A percentile compares a stretch with the other conserved stretches of the same genome.
These are phyloP conservation scores for Thalassaphorura encarpata DNA, from an alignment of 1,140 invertebrate genomes.

Conservation along the genomic window DNA sequence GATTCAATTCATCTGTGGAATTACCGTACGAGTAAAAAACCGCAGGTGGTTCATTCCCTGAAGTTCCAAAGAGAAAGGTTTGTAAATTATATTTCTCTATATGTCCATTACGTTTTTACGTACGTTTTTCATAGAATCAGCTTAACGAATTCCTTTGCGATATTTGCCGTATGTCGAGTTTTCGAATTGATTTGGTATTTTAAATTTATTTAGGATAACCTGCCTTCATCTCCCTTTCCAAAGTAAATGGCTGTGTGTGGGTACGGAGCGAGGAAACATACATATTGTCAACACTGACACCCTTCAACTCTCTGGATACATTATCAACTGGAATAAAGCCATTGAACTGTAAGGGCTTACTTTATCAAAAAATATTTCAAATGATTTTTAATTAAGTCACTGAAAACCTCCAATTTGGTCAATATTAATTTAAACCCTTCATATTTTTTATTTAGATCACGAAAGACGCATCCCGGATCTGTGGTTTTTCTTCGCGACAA, in stretches of 20 bases:
- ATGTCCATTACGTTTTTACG: not conserved
- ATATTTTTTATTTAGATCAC: conserved; percentile 57
- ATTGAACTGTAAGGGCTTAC: conserved; percentile 89
- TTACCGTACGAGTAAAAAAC: conserved; percentile 68
- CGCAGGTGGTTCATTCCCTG: conserved; percentile 87
- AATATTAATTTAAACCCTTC: not conserved
- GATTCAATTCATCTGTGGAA: conserved; percentile 96
- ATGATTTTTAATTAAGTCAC: too few species aligned
- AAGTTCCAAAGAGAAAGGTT: conserved; percentile 96
- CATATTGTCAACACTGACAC: conserved; percentile 94
- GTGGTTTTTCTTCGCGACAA: conserved; percentile 93
- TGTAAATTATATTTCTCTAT: conserved; percentile 19
- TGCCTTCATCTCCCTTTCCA: conserved; percentile 86
- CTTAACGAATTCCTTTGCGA: not conserved
- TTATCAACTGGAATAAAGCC: conserved; percentile 99
- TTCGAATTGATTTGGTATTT: conserved; percentile 2
- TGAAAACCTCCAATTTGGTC: too few species aligned
- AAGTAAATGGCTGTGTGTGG: conserved; percentile 97
- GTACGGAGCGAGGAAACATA: conserved; percentile 95
- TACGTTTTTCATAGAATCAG: not conserved
- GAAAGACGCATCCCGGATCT: conserved; percentile 87
- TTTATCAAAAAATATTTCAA: too few species aligned
- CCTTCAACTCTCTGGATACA: conserved; percentile 91
- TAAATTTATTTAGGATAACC: conserved; percentile 62
- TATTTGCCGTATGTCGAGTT: not conserved